Base-by-base conservation (phyloP, 2,113 vertebrate genomes). In the Xenopus borealis region DNA sequence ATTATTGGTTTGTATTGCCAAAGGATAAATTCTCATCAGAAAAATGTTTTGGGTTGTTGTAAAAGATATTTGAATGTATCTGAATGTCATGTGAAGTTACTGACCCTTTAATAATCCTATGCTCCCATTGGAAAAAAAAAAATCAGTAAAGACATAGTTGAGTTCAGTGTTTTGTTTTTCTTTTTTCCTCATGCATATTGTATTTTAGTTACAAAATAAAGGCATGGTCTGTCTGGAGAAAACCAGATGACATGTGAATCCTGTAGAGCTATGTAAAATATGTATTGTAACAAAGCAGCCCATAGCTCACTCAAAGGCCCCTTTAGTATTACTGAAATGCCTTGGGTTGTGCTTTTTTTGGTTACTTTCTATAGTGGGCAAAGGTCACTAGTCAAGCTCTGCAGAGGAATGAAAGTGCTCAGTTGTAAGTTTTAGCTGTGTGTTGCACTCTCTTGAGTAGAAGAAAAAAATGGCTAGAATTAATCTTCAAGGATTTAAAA, bases 251-350 rank as follows among this genome's bases (percentile, higher is more conserved):
- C 62, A 64, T 77, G 64, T 64, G 57, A 45, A 18, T 75, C 19
- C 45, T 62, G 58, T 45, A 69, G 30, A 77, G 20, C 47, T 77
- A 77, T 77, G 74, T 19, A 27, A 70, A 63, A 47, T 77, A 77
- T 77, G 59, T 57, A 44, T 17, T 68, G 50, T 70, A 77, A 77
- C 74, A 77, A 77, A 70, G 74, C 59, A 30, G 57, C 50, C 30
- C 74, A 18, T 47, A 77, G 58, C 61, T 62, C n/a, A 63, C 19
- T 76, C 46, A 77, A 77, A 69, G 67, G 61, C 12, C 59, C 74
- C n/a, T 64, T 77, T 77, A 50, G 27, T 77, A 20, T 65, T 44
- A 68, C 27, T 64, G 58, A 75, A 75, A 69, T 45, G 74, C 74
- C 67, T 13, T 46, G 52, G 74, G 74, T 47, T 4, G 14, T 40